Evolutionary conservation across 2,797 vertebrate genomes (phyloP).

Genomic region (Thripadectes ignobilis): DNA sequence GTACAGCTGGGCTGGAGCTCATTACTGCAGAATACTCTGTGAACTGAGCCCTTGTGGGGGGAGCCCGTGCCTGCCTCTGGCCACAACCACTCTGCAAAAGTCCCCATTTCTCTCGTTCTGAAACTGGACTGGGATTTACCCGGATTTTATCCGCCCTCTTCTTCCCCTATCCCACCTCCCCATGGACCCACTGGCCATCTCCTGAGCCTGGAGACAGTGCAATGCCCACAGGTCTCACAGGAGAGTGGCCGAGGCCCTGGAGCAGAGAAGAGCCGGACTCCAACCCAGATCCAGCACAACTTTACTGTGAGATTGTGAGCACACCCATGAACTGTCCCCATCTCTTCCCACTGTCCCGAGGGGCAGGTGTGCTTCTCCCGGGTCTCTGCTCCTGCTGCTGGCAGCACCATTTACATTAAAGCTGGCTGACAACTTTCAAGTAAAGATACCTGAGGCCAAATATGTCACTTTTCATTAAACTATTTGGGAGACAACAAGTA

Average conservation of each 20-base stretch:
- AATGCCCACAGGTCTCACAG: background rate
- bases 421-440: background rate
- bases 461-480: background rate
- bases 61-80: background rate
- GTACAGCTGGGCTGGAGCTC: constrained; percentile 34
- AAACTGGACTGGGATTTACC: background rate
- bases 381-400: background rate
- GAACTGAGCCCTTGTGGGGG: background rate
- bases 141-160: accelerated
- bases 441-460: background rate
- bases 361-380: background rate
- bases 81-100: accelerated
- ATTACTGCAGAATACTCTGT: background rate
- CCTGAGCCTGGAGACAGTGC: accelerated
- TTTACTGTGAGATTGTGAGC: background rate
- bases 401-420: background rate
- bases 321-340: background rate
- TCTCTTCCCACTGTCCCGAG: accelerated
- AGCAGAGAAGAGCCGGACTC: background rate
- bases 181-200: accelerated
- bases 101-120: background rate
- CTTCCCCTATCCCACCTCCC: background rate
- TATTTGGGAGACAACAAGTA: background rate
- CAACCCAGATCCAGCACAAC: background rate
- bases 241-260: background rate